Base-by-base conservation (phyloP, 2,797 vertebrate species). In the Siniperca scherzeri region DNA sequence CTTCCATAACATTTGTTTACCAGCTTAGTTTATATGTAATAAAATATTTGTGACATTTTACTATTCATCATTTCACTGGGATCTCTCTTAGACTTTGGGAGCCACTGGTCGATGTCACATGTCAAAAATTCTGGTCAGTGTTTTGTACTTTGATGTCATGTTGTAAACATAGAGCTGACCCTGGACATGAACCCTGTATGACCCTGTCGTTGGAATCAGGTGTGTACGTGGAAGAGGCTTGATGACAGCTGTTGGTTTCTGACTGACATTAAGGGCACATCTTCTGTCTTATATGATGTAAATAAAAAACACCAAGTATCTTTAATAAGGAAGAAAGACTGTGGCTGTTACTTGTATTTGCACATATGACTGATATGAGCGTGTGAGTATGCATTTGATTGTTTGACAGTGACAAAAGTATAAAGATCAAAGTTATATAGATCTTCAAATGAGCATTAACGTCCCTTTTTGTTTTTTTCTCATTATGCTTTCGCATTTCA, bases 301-400 rank as follows among this genome's bases (percentile, higher is more conserved):
- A 95, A 95, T 94, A 94, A 94, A 90, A 89, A 88, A 77, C 88
- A 94, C 89, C 66, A 81, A 87, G 90, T 92, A 94, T 93, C 91
- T 94, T 95, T 95, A 94, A 93, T 94, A 93, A 91, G 83, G 77
- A 92, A 83, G 42, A 90, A 86, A 40, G 82, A 60, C 68, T 89
- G 69, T 21, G 81, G 19, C 78, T 89, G 57, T 90, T 90, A 74
- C 72, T 91, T 83, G 9, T 21, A n/a, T 8, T 48, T 74, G 16
- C 22, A 42, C 33, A 27, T 56, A 21, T 57, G 48, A 17, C n/a
- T 36, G 38, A 65, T 50, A 75, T 33, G 30, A 77, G 70, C 21
- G 22, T 74, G 61, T 78, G 60, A 30, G 59, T 44, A 46, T 68
- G 46, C 5, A 13, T 75, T 42, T 59, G n/a, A 79, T 44, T 62